Evolutionary conservation across 2,113 vertebrate genomes (phyloP).

Genomic region (Cairina moschata): DNA sequence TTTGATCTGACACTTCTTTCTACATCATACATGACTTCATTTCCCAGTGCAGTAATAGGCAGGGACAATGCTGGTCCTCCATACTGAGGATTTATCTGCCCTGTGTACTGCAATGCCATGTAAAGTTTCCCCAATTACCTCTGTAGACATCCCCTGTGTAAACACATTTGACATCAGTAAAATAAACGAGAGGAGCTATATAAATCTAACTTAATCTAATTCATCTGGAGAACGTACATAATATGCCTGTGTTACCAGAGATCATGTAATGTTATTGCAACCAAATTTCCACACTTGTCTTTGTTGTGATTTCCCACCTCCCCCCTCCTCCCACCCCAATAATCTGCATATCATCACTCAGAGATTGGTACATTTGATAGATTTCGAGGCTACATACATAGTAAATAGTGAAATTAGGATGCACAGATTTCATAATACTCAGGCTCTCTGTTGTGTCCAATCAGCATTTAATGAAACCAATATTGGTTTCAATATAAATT

Average conservation of each 20-base stretch:
- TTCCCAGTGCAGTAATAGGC: background rate
- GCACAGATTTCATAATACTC: background rate
- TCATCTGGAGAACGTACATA: background rate
- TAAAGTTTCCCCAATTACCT: conserved; percentile 17
- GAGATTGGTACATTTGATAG: background rate
- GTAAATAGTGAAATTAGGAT: background rate
- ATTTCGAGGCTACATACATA: background rate
- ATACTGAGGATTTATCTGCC: background rate
- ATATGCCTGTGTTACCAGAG: background rate
- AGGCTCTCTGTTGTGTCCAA: background rate
- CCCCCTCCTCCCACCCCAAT: background rate
- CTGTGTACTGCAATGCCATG: background rate
- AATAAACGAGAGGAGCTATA: conserved; percentile 21
- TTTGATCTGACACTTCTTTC: background rate
- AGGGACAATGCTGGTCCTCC: background rate
- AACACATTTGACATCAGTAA: conserved; percentile 26
- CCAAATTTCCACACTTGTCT: background rate
- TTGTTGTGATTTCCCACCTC: background rate
- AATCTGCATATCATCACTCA: background rate
- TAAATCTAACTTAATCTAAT: conserved; percentile 8
- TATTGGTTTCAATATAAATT: background rate
- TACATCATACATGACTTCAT: background rate
- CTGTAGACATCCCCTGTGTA: background rate
- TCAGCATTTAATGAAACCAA: background rate
- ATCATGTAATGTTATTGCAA: background rate